These are phyloP conservation scores for Sesamia inferens DNA, from an alignment of 2,888 invertebrate genomes.

Conservation along the genomic window DNA sequence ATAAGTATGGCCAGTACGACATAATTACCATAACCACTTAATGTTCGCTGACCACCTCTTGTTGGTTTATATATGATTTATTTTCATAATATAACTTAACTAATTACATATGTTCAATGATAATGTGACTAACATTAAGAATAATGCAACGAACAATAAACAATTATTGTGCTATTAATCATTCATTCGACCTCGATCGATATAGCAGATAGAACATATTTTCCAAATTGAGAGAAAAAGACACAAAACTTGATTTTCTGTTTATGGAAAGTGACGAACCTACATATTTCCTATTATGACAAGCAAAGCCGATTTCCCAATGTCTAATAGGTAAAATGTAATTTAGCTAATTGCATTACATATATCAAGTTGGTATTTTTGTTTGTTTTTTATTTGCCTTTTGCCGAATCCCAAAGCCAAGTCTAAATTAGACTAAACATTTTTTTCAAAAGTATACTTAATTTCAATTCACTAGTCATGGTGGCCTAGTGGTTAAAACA, in stretches of 20 bases:
- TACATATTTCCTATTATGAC: neutral
- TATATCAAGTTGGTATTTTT: neutral
- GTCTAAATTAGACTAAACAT: neutral
- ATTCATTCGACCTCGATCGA: conserved; percentile 42
- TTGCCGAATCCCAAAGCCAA: too few species aligned
- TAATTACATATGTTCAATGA: conserved; percentile 57
- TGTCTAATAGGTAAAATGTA: neutral
- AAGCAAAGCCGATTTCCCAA: neutral
- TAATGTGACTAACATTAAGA: conserved; percentile 48
- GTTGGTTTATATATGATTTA: conserved; percentile 65
- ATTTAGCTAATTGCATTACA: neutral
- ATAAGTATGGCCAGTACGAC: conserved; percentile 28
- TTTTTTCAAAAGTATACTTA: neutral
- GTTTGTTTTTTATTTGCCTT: neutral
- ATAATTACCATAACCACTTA: conserved; percentile 64
- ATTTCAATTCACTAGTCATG: too few species aligned
- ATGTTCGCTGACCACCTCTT: conserved; percentile 38
- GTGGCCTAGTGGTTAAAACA: too few species aligned
- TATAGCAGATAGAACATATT: neutral
- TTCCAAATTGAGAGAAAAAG: conserved; percentile 6
- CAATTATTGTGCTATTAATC: conserved; percentile 53
- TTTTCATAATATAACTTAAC: conserved; percentile 45
- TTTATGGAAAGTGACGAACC: neutral
- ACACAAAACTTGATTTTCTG: neutral
- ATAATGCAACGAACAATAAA: conserved; percentile 34